Base-by-base conservation (phyloP, 2,113 vertebrate species). In the Vidua macroura region DNA sequence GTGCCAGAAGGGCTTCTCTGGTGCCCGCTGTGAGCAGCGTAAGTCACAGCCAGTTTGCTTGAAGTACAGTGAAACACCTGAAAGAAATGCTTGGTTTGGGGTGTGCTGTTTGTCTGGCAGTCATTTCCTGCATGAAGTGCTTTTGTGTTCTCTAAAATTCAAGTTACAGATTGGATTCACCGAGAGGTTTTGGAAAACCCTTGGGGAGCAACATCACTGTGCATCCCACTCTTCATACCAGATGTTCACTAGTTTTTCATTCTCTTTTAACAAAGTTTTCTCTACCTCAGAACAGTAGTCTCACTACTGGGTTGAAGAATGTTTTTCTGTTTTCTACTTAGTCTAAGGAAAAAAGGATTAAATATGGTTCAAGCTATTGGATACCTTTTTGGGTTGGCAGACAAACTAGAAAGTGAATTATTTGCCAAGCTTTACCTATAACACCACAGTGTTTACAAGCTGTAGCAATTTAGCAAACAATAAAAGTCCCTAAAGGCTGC, bases 1-100 rank as follows among this genome's bases (percentile, higher is more conserved):
- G 78, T 99, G 98, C 93, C 98, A 97, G 93, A 98, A 98, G 77
- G 98, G 98, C 51, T 99, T 98, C 15, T 73, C 97, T 6, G 98
- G 98, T 82, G 86, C 96, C 33, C 98, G 98, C 78, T 98, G 98
- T 63, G 98, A 98, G 72, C 98, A 98, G 90, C 97, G 98, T 98
- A 97, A 98, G 98, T 98, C 83, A 41, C 51, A 58, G 25, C 8
- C 20, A 12, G 4, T n/a, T 19, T 33, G 8, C 46, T 63, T 88
- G 33, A 51, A 44, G 49, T 27, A 22, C 4, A 59, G 13, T 23
- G 16, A 31, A 63, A 49, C 7, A 15, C 25, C 49, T 23, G 10
- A 1, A 12, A 60, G 13, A 49, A 68, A 10, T 41, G 20, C 9
- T 73, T 9, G 13, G 8, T 64, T 41, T 8, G 23, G 35, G 5